These are phyloP conservation scores for Dendropsophus ebraccatus DNA, from an alignment of 2,113 vertebrate species.

Conservation along the genomic window DNA sequence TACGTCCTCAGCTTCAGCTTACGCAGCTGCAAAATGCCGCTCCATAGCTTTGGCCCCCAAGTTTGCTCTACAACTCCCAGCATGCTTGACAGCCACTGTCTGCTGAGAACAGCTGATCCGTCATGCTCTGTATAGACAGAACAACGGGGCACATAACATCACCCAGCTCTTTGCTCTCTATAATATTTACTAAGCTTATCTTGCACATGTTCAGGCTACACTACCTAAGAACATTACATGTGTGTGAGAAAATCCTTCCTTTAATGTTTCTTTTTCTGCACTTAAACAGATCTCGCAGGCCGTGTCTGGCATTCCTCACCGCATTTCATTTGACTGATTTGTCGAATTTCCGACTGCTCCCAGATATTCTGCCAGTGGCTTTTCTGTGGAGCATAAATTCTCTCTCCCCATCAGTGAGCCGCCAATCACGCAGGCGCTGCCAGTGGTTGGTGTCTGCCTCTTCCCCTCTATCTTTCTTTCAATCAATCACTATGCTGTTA, in stretches of 20 bases:
- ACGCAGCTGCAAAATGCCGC: too few species aligned
- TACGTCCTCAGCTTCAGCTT: too few species aligned
- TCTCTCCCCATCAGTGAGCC: conserved; percentile 52
- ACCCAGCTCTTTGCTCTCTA: background rate
- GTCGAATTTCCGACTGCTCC: conserved; percentile 56
- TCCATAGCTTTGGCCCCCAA: too few species aligned
- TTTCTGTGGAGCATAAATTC: conserved; percentile 40
- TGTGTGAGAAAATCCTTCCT: background rate
- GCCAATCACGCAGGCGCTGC: background rate
- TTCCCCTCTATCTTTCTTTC: conserved; percentile 9
- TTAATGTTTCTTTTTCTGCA: conserved; percentile 53
- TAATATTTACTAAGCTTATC: conserved; percentile 6
- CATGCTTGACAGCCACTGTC: too few species aligned
- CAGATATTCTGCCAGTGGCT: conserved; percentile 49
- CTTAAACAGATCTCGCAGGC: conserved; percentile 56
- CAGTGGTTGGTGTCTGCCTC: conserved; percentile 17
- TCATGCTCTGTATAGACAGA: background rate
- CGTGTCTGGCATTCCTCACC: conserved; percentile 38
- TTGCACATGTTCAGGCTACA: background rate
- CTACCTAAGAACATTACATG: conserved; percentile 44
- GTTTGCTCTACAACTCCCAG: too few species aligned
- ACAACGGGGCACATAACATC: background rate
- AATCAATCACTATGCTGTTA: conserved; percentile 20
- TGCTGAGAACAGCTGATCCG: background rate
- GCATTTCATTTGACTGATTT: conserved; percentile 58